Base-by-base conservation (phyloP, 2,888 invertebrate species). In the Notodonta ziczac region DNA sequence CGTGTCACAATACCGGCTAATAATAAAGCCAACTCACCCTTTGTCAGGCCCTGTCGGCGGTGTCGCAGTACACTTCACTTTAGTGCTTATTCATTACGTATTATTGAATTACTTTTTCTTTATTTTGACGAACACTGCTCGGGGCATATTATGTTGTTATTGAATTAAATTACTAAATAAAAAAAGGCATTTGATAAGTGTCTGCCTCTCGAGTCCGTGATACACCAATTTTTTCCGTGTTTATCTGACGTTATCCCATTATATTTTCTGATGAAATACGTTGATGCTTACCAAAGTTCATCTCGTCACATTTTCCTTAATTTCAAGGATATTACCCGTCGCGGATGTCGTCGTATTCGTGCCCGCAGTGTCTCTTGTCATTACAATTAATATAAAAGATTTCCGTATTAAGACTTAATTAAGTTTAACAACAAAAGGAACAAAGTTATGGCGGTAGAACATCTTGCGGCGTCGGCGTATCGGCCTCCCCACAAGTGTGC, bases 1-100 rank as follows among this genome's bases (percentile, higher is more conserved):
- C 83, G 80, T 82, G 76, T 65, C 60, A 81, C 82, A 81, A 81
- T 78, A 71, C 66, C 70, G 67, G 79, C 81, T 81, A 81, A 83
- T 86, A 87, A 85, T 80, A 81, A 82, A 86, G 81, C 85, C 84
- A 86, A 84, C 75, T 79, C 76, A 65, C 77, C 84, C 84, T 85
- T 86, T 86, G 87, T 86, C 82, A 84, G 24, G 77, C 67, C 82
- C 84, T 78, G 76, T 77, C 80, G 74, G 79, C 86, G 86, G 88
- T 87, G 86, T 83, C 67, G 66, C 74, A 84, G 84, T 83, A 82
- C 84, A 86, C 85, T 87, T 84, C 72, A 72, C 62, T 74, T 70
- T 79, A 84, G 75, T 76, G 73, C 64, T 6, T 56, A 56, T 12
- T 13, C 66, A 66, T 62, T 63, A 72, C 60, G 68, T 62, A 61